Evolutionary conservation across 1,140 invertebrate species (phyloP), one percentile per base, ranked within the genome.

Genomic region (Potamilus streckersoni): DNA sequence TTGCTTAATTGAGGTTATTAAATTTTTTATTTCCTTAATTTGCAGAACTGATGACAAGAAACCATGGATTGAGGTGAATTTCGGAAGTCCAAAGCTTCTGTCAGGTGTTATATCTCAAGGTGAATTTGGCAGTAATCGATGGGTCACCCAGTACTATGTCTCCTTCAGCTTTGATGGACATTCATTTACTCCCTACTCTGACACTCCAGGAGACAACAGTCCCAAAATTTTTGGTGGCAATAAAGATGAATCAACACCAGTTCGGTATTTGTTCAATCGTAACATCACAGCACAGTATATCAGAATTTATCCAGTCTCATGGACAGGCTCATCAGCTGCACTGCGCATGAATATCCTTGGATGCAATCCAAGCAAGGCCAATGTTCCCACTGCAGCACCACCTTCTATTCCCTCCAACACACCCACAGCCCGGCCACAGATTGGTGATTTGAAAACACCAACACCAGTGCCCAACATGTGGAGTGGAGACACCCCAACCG

Each of bases 101-200:
- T 87, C 87, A 57, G 89, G 89, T 12, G 56, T 80, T 17, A 56
- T 79, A n/a, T 78, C 80, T 20, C 82, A 85, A 71, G 84, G 80
- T n/a, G 70, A 75, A 59, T 69, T 72, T n/a, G 61, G 76, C 19
- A 73, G 68, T 14, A 69, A 84, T n/a, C 81, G 82, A 57, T 90
- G 86, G 85, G 81, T 90, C 3, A 84, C 80, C 31, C 64, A 65
- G 19, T 90, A 87, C 72, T 82, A 81, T 27, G 83, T 90, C 6
- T 77, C 79, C 19, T 79, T 79, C 57, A 90, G 88, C 20, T 61
- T 82, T 13, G 87, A 90, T 78, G 85, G 86, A 20, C 68, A 78
- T 14, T 74, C 69, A 27, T 85, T 81, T 57, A 68, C 55, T 60
- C 79, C 76, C 8, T 83, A 83, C 78, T 64, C 76, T 2, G 78